Percentiles rank a stretch among this genome's conserved stretches.
These are phyloP conservation scores for Tragelaphus oryx DNA, from an alignment of 2,797 vertebrate genomes.

Conservation along the genomic window DNA sequence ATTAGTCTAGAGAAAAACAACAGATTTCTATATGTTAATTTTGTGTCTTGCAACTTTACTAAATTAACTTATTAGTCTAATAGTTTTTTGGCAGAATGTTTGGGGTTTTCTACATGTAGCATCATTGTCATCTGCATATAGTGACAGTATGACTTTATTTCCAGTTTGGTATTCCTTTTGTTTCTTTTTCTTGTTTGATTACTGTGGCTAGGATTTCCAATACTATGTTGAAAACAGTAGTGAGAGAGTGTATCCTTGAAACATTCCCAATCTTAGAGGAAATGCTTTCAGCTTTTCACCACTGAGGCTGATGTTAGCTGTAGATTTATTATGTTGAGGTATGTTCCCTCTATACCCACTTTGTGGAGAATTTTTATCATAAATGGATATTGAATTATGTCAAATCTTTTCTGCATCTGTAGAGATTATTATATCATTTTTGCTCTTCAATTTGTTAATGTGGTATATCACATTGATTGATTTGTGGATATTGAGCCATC, in stretches of 20 bases:
- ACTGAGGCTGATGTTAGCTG: neutral
- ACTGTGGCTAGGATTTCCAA: neutral
- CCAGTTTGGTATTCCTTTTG: neutral
- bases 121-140: neutral
- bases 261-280: neutral
- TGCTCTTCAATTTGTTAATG: neutral
- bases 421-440: neutral
- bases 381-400: neutral
- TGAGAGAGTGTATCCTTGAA: neutral
- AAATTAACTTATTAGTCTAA: neutral
- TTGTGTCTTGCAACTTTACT: neutral
- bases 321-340: neutral
- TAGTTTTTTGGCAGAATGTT: neutral
- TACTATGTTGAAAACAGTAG: neutral
- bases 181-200: neutral
- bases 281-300: neutral
- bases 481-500: neutral
- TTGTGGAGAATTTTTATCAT: neutral
- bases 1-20: neutral
- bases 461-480: neutral
- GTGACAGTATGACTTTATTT: neutral
- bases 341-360: neutral
- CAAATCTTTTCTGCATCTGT: neutral
- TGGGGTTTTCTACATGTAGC: neutral
- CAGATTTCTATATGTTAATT: neutral